A percentile compares a stretch with the other conserved stretches of the same genome.
Evolutionary conservation across 2,888 invertebrate species (phyloP).

Genomic region (Macaria liturata): DNA sequence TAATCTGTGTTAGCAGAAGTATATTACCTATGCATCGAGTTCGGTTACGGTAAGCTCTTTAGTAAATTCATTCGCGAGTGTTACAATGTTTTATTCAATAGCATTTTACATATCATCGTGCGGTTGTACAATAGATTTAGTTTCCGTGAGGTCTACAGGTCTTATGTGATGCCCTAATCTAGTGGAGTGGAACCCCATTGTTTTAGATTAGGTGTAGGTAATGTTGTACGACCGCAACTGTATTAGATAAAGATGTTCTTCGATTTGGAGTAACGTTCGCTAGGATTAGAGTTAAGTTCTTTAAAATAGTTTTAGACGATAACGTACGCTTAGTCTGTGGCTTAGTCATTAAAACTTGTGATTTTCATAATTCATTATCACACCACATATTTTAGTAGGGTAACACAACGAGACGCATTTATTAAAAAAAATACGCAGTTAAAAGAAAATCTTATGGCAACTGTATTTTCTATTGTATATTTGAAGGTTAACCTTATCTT

Average conservation of each 20-base stretch:
- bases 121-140: conserved; percentile 15
- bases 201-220: neutral
- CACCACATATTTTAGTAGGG: too few species aligned
- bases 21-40: conserved; percentile 46
- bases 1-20: conserved; percentile 34
- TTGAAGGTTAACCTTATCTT: too few species aligned
- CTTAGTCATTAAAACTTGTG: too few species aligned
- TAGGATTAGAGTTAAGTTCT: neutral
- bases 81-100: conserved; percentile 25
- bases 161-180: conserved; percentile 4
- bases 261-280: neutral
- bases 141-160: conserved; percentile 5
- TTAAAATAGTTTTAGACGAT: too few species aligned
- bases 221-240: conserved; percentile 1
- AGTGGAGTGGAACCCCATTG: conserved; percentile 1
- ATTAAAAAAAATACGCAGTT: too few species aligned
- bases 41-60: conserved; percentile 34
- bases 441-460: too few species aligned
- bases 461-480: too few species aligned
- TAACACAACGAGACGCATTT: too few species aligned
- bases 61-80: conserved; percentile 25
- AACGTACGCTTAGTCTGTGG: too few species aligned
- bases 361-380: too few species aligned
- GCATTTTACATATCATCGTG: conserved; percentile 18
- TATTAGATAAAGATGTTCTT: neutral